These are phyloP conservation scores for Entelurus aequoreus DNA, from an alignment of 2,113 vertebrate genomes.

Conservation along the genomic window DNA sequence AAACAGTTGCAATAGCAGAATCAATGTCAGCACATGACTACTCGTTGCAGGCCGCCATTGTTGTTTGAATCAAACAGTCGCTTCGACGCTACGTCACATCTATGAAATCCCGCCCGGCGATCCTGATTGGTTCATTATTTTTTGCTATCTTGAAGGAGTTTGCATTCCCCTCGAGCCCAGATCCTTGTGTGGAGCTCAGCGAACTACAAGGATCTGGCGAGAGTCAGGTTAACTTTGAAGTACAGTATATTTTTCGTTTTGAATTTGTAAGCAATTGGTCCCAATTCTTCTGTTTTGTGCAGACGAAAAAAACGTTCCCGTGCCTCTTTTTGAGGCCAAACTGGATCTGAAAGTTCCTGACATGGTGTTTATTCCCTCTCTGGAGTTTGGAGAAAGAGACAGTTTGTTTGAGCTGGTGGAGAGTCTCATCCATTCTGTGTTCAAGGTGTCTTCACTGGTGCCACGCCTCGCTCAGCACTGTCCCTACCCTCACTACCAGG, in stretches of 20 bases:
- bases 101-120: too few relatives aligned
- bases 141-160: too few relatives aligned
- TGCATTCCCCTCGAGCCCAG: too few relatives aligned
- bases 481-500: constrained; percentile 82
- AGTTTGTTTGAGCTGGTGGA: constrained; percentile 80
- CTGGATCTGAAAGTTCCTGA: constrained; percentile 80
- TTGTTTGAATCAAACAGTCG: too few relatives aligned
- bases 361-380: constrained; percentile 81
- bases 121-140: too few relatives aligned
- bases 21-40: too few relatives aligned
- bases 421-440: constrained; percentile 76
- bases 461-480: constrained; percentile 72
- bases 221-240: too few relatives aligned
- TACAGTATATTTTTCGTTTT: background rate
- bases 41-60: too few relatives aligned
- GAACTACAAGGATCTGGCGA: too few relatives aligned
- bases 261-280: background rate
- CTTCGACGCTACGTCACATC: too few relatives aligned
- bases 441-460: constrained; percentile 77
- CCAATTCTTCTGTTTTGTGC: background rate
- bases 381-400: constrained; percentile 72
- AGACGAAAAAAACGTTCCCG: constrained; percentile 71
- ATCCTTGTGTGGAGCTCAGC: too few relatives aligned
- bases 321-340: constrained; percentile 83
- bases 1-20: too few relatives aligned